phyloP scores from a whole-genome alignment of 2,888 invertebrate species.

The Halocaridina rubra region DNA sequence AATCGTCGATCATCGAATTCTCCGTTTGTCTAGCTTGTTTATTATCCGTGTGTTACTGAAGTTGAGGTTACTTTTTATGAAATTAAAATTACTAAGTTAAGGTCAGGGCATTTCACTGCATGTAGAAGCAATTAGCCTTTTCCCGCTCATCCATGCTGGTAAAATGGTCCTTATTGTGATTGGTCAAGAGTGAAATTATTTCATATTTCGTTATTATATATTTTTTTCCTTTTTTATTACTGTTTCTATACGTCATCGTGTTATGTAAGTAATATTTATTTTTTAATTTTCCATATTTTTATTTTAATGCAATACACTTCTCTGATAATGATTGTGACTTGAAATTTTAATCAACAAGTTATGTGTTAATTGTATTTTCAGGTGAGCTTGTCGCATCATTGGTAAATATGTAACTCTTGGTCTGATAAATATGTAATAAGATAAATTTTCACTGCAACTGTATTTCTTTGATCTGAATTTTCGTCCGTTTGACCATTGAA shows the following conservation, averaged over 20 bases:
- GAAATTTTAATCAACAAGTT: too few species aligned
- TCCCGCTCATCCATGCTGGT: conserved; percentile 36
- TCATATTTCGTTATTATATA: not conserved
- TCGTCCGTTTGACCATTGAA: too few species aligned
- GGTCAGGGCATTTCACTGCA: conserved; percentile 55
- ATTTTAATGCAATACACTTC: conserved; percentile 42
- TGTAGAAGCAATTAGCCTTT: conserved; percentile 53
- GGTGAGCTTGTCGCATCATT: too few species aligned
- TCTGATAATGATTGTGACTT: not conserved
- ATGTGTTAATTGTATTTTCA: too few species aligned
- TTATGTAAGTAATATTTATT: conserved; percentile 34
- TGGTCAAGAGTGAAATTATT: conserved; percentile 24
- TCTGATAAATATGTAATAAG: too few species aligned
- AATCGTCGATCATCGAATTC: conserved; percentile 59
- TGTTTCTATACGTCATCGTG: too few species aligned
- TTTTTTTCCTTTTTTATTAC: conserved; percentile 15
- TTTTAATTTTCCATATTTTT: too few species aligned
- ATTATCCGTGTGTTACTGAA: conserved; percentile 58
- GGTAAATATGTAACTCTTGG: too few species aligned
- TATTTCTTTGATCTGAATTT: too few species aligned
- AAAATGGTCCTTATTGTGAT: conserved; percentile 30
- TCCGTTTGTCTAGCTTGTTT: conserved; percentile 59
- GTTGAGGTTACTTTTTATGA: conserved; percentile 58
- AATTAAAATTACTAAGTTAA: conserved; percentile 45
- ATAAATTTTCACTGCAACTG: too few species aligned